A percentile compares a stretch with the other conserved stretches of the same genome.
Evolutionary conservation across 2,113 vertebrate species (phyloP).

Genomic region (Alligator sinensis): DNA sequence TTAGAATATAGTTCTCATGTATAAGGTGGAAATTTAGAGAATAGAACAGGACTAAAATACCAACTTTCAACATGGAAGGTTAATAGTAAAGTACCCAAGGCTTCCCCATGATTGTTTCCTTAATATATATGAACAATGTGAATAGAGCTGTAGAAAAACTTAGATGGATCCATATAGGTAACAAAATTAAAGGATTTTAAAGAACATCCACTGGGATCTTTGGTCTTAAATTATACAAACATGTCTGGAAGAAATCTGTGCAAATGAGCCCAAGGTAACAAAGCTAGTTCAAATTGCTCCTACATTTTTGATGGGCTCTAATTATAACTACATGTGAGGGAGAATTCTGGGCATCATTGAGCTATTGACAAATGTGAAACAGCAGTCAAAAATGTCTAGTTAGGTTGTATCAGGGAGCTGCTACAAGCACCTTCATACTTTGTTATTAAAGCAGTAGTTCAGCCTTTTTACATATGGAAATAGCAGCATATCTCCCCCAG

Average conservation of each 20-base stretch:
- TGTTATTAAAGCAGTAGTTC: neutral
- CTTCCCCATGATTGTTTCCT: neutral
- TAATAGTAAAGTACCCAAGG: neutral
- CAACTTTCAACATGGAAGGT: neutral
- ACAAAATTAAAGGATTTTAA: neutral
- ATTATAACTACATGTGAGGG: neutral
- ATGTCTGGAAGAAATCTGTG: no score
- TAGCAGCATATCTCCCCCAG: neutral
- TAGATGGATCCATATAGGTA: neutral
- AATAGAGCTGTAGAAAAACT: neutral
- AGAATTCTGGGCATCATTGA: neutral
- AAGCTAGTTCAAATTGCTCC: neutral
- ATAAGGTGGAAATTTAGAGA: neutral
- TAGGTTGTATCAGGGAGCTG: neutral
- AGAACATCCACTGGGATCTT: neutral
- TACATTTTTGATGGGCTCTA: neutral
- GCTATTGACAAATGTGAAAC: neutral
- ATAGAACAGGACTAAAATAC: neutral
- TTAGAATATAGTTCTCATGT: neutral
- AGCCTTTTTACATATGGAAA: neutral
- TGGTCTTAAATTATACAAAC: neutral
- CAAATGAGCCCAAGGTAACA: no score
- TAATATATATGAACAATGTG: neutral
- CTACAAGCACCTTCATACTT: neutral
- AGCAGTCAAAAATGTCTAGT: neutral